Base-by-base conservation (phyloP, 2,113 vertebrate genomes). In the Tachycineta bicolor region DNA sequence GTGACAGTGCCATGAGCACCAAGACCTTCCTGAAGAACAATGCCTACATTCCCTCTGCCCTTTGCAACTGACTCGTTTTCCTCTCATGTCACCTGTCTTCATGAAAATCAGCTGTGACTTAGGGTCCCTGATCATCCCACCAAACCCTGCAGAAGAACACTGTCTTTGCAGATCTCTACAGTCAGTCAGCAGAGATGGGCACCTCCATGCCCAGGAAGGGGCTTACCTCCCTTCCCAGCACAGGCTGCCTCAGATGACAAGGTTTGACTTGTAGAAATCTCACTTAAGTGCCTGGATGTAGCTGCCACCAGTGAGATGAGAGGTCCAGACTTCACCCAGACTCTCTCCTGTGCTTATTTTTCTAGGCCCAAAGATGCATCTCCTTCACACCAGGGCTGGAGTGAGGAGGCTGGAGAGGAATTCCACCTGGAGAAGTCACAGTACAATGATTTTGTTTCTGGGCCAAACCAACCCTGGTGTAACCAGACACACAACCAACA, bases 251-350 rank as follows among this genome's bases (percentile, higher is more conserved):
- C 58, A 55, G 22, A 69, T 78, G 55, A 76, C 58, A 58, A 83
- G 31, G 25, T 14, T 29, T 83, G 31, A 83, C 34, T 23, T 20
- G 23, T 26, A 83, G 59, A 68, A 87, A 91, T 60, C 68, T 86
- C 68, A 50, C 43, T 69, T 81, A 86, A 96, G 80, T 88, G 68
- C 90, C 76, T 94, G 63, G 28, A 91, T 31, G 60, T 83, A 78
- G 64, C 47, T 56, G 29, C 13, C 52, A 21, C 34, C 65, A 34
- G 47, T 83, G 86, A 89, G 43, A 81, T 1, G 1, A 31, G 14
- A 12, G 11, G 75, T 86, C 33, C 33, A 59, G 21, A 43, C 14
- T 68, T 87, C 4, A 1, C 14, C 53, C 31, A 53, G 43, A 34
- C 22, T 75, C 15, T 56, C n/a, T 82, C 65, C 8, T 49, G 21